Base-by-base conservation (phyloP, 2,113 vertebrate species). In the Lasiurus cinereus region DNA sequence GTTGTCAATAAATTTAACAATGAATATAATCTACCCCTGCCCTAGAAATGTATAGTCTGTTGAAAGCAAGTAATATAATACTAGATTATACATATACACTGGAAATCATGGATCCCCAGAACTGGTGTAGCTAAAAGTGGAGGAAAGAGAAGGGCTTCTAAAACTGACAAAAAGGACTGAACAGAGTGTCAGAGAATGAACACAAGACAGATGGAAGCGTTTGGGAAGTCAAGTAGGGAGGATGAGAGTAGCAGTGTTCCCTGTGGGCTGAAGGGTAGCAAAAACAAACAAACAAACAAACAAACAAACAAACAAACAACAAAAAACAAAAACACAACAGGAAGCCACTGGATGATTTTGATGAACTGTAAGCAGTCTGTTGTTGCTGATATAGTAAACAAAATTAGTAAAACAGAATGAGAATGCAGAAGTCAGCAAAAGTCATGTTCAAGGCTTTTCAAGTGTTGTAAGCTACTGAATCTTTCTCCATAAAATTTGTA, bases 1-100 rank as follows among this genome's bases (percentile, higher is more conserved):
- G 24, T 43, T 90, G 39, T 22, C 50, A 92, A 48, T 56, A 18
- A 64, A 62, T 78, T 95, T 78, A 82, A 94, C 24, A 54, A 85
- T 62, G 33, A 83, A 18, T 12, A 16, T 87, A 85, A 62, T 6
- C 22, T 74, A 66, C 9, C 15, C 6, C 56, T 66, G 14, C 39
- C 22, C 12, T 69, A 43, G 39, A 91, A 52, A 43, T 64, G 2
- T 22, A 54, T 4, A 64, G 36, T 39, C 9, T 84, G 4, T n/a
- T 85, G 19, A 43, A 85, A 96, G 48, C 8, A 78, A 18, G 16
- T 78, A 85, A 39, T 5, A 12, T 4, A 90, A 79, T 74, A 67
- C 6, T 80, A 67, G 14, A 92, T 19, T 88, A 4, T 21, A 8
- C 5, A 2, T 43, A 43, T 74, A 18, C 19, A 22, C 27, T 73